Base-by-base conservation (phyloP, 2,797 vertebrate species). In the Siniperca scherzeri region DNA sequence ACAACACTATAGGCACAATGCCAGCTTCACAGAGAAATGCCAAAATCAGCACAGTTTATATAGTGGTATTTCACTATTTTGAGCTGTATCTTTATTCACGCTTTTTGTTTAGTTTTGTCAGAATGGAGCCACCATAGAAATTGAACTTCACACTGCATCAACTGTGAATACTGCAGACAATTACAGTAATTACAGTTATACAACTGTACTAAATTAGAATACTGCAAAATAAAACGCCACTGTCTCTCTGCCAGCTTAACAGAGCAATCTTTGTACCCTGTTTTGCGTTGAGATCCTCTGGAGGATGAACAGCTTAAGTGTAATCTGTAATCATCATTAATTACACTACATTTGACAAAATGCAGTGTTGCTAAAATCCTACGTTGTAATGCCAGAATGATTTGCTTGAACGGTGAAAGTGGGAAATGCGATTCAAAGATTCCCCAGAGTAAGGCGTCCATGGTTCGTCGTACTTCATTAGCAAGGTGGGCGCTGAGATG, bases 401-500 rank as follows among this genome's bases (percentile, higher is more conserved):
- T 80, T 85, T 69, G 33, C 61, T 65, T 19, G 40, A 66, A 22
- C 0, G 11, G 60, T 55, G 64, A 62, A 64, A 73, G 74, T 60
- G 42, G 11, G 67, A 88, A 61, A 73, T 61, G 55, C 4, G 25
- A 71, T 74, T 81, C 56, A 72, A 61, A 82, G 64, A 42, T 50
- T 74, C 73, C 48, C 69, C 38, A 21, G 68, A 84, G 80, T 40
- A 40, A 30, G 30, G 22, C 38, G 12, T 82, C 73, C 57, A 46
- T 0, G 66, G 67, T 66, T 82, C 80, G 75, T 83, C 82, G n/a
- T 55, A 36, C 80, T 80, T 82, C 70, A 85, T 88, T 77, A 83
- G 60, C 61, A 75, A 84, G 85, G 82, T 77, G 80, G 82, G 76
- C 33, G 59, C 71, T n/a, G 76, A 84, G 56, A 88, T 77, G 75